phyloP scores from a whole-genome alignment of 1,140 invertebrate species.

The Drosophila tsacasi region DNA sequence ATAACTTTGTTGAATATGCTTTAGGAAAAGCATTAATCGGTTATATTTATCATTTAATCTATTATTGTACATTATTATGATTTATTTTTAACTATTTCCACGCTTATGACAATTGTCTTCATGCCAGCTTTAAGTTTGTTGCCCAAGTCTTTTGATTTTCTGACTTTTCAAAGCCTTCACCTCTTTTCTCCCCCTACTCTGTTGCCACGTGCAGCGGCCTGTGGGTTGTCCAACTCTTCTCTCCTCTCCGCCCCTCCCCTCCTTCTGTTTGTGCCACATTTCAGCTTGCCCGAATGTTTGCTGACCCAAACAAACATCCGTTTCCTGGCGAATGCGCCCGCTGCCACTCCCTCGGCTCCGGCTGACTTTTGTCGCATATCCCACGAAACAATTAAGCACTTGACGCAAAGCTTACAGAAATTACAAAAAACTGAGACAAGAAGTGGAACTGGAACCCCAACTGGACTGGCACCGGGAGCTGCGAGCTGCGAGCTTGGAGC shows the following conservation, averaged over 20 bases:
- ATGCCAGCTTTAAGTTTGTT: slow-evolving; percentile 50
- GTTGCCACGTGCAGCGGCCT: slow-evolving; percentile 60
- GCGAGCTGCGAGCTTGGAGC: background rate
- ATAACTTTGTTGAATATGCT: too few relatives aligned
- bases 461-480: slow-evolving; percentile 35
- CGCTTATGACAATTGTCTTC: background rate
- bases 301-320: slow-evolving; percentile 78
- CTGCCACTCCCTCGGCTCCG: slow-evolving; percentile 38
- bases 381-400: slow-evolving; percentile 74
- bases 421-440: slow-evolving; percentile 1
- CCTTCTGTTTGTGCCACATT: slow-evolving; percentile 12
- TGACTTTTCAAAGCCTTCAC: background rate
- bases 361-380: slow-evolving; percentile 57
- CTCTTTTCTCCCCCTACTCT: slow-evolving; percentile 1
- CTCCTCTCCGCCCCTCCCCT: background rate
- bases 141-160: slow-evolving; percentile 57
- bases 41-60: background rate
- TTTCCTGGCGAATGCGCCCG: slow-evolving; percentile 66
- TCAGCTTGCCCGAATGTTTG: slow-evolving; percentile 24
- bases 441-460: slow-evolving; percentile 40
- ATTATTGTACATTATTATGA: background rate
- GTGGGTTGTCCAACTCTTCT: slow-evolving; percentile 15
- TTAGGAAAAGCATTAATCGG: too few relatives aligned
- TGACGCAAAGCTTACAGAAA: slow-evolving; percentile 32
- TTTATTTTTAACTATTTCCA: background rate